Percentiles rank a stretch among this genome's conserved stretches.
Evolutionary conservation across 2,888 invertebrate species (phyloP).

Genomic region (Cantharis flavilabris): DNA sequence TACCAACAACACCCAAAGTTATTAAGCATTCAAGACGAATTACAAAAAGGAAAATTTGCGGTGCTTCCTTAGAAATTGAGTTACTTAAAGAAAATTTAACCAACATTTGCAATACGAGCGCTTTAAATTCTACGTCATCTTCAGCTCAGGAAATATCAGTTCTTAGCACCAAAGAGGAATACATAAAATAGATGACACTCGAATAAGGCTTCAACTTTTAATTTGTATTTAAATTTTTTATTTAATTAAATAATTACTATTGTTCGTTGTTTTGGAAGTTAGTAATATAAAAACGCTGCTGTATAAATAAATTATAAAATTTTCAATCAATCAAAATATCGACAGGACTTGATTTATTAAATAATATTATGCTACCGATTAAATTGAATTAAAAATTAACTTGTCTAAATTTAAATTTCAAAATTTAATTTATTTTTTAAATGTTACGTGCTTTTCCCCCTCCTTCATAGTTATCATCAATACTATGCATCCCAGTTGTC

Average conservation of each 20-base stretch:
- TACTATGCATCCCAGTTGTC: background rate
- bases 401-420: background rate
- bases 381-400: background rate
- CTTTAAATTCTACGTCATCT: background rate
- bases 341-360: background rate
- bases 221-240: background rate
- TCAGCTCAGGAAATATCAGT: background rate
- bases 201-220: background rate
- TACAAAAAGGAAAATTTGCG: background rate
- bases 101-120: background rate
- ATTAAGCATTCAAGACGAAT: background rate
- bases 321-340: background rate
- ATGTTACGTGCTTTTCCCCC: background rate
- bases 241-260: no score
- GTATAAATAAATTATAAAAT: background rate
- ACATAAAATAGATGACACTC: background rate
- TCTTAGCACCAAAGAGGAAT: background rate
- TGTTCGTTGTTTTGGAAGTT: background rate
- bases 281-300: background rate
- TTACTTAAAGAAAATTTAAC: background rate
- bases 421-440: background rate
- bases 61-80: background rate
- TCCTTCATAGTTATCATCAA: background rate
- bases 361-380: background rate
- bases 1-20: background rate